Base-by-base conservation (phyloP, 2,888 invertebrate species). In the Aphidoletes aphidimyza region DNA sequence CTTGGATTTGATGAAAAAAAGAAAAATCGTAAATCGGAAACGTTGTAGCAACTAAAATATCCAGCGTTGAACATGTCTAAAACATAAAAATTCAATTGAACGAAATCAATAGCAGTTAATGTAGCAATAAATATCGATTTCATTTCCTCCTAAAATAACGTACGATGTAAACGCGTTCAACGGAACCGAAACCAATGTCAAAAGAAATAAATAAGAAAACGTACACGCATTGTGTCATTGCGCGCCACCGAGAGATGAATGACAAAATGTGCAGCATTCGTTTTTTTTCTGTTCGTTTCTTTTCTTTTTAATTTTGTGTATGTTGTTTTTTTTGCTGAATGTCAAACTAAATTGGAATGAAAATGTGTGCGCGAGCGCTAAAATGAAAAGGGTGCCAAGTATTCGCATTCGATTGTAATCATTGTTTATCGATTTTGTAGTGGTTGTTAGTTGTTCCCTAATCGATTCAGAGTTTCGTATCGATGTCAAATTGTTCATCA, bases 71-170 rank as follows among this genome's bases (percentile, higher is more conserved):
- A 81, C 37, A 81, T 81, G 81, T 37, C 81, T 37, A 81, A 81
- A 37, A 36, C 81, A 37, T 81, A 81, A 81, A 81, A 81, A 36
- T 81, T 81, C 81, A 83, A 83, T 83, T 83, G 42, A 83, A 42
- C 45, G 45, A 84, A 84, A 84, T 84, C 84, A 78, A 84, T 84
- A 84, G 84, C 78, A 69, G 36, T 84, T 69, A 84, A 84, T 84
- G 84, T 84, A 84, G 78, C 84, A 84, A 84, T 84, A 84, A 84
- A 84, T 84, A 84, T 84, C 84, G 84, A 84, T 84, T 84, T 78
- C 45, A 84, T 84, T 84, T 84, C 84, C 84, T 84, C 42, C 30
- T 26, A 84, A 84, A 30, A 69, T 30, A 69, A 69, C 69, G 69
- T 30, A 69, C 9, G 54, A 54, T 5, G 22, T 11, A 26, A 54